Percentiles rank a stretch among this genome's conserved stretches.
Evolutionary conservation across 1,140 invertebrate genomes (phyloP).

Genomic region (Phenacoccus solenopsis): DNA sequence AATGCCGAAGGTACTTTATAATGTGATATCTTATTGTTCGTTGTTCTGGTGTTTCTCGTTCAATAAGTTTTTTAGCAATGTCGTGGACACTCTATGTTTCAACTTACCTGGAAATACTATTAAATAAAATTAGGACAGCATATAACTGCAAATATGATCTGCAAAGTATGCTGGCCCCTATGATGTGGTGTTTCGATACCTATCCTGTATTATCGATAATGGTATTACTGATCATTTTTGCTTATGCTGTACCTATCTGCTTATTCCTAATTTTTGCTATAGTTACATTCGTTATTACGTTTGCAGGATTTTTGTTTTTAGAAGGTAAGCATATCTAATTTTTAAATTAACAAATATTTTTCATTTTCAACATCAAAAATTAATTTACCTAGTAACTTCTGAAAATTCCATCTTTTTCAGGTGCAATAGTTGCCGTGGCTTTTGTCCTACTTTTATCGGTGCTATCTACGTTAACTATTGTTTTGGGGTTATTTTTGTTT

Average conservation of each 20-base stretch:
- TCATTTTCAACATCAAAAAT: too few species aligned
- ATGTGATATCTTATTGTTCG: neutral
- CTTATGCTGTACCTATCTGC: neutral
- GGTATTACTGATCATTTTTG: neutral
- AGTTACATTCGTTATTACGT: neutral
- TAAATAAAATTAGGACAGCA: neutral
- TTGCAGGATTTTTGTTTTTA: neutral
- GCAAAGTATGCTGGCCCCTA: neutral
- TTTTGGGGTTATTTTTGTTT: neutral
- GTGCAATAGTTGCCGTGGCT: neutral
- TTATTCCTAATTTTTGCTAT: neutral
- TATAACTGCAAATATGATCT: neutral
- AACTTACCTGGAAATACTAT: neutral
- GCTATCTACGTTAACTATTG: neutral
- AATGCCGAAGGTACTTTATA: neutral
- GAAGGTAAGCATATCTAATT: neutral
- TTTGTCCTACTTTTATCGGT: neutral
- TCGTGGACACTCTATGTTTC: neutral
- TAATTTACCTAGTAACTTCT: neutral
- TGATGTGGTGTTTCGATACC: neutral
- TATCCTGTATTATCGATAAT: neutral
- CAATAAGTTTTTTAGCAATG: neutral
- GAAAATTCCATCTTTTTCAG: neutral
- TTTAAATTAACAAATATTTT: neutral
- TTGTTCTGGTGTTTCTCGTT: neutral